phyloP scores from a whole-genome alignment of 1,140 invertebrate genomes.

The Musca domestica region DNA sequence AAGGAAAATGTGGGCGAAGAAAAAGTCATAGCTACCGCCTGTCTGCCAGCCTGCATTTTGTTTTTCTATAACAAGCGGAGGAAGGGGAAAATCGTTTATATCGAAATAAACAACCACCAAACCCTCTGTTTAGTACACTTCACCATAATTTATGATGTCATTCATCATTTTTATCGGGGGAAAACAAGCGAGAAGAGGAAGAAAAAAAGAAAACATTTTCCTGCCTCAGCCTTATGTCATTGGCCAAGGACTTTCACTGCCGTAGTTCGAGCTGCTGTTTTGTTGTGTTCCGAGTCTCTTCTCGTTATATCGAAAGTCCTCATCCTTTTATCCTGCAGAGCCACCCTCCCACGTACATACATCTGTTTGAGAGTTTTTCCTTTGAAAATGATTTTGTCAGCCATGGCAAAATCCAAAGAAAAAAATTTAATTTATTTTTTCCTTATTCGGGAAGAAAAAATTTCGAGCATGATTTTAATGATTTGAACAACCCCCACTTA shows the following conservation, averaged over 20 bases:
- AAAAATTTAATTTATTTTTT: constrained; percentile 16
- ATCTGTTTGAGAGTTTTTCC: constrained; percentile 9
- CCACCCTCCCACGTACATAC: not conserved
- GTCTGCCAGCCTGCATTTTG: too few relatives aligned
- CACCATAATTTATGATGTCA: constrained; percentile 54
- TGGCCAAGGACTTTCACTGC: constrained; percentile 25
- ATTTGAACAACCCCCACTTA: constrained; percentile 13
- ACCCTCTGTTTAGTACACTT: constrained; percentile 50
- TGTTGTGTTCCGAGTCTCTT: not conserved
- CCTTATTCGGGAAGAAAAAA: not conserved
- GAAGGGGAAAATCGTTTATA: constrained; percentile 50
- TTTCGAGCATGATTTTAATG: constrained; percentile 19
- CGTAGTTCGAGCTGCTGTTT: not conserved
- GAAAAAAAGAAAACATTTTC: constrained; percentile 43
- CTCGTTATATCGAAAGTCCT: not conserved
- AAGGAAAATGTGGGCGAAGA: too few relatives aligned
- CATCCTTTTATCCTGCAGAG: not conserved
- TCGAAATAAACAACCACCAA: constrained; percentile 54
- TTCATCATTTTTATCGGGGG: constrained; percentile 55
- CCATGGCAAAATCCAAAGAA: constrained; percentile 2
- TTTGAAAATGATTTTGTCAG: constrained; percentile 14
- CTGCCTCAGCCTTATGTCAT: constrained; percentile 46
- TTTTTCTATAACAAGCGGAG: too few relatives aligned
- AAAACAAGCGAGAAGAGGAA: constrained; percentile 19
- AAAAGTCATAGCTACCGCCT: too few relatives aligned